These are phyloP conservation scores for Lycaon pictus DNA, from an alignment of 2,113 vertebrate species.

Conservation along the genomic window DNA sequence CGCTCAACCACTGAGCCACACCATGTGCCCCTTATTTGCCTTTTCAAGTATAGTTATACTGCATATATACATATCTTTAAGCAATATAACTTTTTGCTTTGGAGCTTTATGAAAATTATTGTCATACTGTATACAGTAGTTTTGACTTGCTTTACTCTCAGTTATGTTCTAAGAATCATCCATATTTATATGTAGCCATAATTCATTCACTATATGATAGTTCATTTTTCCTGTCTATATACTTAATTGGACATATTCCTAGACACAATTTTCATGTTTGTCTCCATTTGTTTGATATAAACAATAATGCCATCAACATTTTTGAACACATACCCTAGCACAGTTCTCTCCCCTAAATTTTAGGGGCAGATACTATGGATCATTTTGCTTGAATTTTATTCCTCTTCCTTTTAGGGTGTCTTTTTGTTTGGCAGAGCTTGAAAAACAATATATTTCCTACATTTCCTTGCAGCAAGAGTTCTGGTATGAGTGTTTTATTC, in stretches of 20 bases:
- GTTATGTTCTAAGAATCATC: neutral
- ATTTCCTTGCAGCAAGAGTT: neutral
- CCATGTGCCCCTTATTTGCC: neutral
- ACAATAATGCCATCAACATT: neutral
- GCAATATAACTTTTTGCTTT: neutral
- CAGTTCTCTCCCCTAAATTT: rapidly evolving
- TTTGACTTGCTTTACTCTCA: neutral
- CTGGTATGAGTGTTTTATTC: neutral
- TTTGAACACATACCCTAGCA: neutral
- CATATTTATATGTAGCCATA: neutral
- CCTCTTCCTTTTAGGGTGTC: neutral
- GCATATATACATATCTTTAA: neutral
- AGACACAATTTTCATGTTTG: neutral
- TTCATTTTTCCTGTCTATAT: neutral
- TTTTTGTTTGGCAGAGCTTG: neutral
- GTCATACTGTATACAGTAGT: neutral
- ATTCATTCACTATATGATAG: neutral
- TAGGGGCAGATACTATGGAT: neutral
- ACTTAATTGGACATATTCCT: neutral
- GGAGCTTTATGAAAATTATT: neutral
- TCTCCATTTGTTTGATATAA: neutral
- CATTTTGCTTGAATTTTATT: neutral
- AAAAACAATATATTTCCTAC: neutral
- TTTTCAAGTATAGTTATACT: neutral
- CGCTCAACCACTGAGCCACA: too few relatives aligned